A percentile compares a stretch with the other conserved stretches of the same genome.
These are phyloP conservation scores for Micromussa lordhowensis DNA, from an alignment of 92 coral and sea anemone species.

Conservation along the genomic window DNA sequence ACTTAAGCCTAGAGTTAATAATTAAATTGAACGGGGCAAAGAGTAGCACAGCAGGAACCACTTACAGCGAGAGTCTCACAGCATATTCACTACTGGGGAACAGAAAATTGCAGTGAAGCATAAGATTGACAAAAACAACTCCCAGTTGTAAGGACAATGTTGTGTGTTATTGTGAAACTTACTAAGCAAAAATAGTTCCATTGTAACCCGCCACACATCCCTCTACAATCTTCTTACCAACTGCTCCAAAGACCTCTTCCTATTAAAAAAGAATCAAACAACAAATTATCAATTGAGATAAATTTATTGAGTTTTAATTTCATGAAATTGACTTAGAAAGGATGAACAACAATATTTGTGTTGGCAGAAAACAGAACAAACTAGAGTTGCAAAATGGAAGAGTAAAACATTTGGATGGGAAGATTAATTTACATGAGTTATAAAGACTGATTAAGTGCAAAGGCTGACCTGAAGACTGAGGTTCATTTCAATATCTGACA, in stretches of 20 bases:
- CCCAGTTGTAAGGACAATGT: neutral
- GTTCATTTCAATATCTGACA: no score
- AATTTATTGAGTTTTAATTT: neutral
- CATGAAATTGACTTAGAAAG: no score
- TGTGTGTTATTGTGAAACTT: conserved; percentile 36
- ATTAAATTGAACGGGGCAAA: neutral
- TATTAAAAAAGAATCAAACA: conserved; percentile 1
- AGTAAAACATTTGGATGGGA: no score
- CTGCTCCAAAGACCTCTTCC: conserved; percentile 99
- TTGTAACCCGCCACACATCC: conserved; percentile 97
- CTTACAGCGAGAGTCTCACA: neutral
- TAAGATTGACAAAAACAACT: neutral
- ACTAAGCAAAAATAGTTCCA: conserved; percentile 99
- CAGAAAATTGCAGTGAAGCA: neutral
- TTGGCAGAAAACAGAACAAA: no score
- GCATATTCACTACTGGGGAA: neutral
- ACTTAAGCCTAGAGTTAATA: neutral
- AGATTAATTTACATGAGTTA: no score
- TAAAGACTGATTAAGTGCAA: no score
- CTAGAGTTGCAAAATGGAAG: no score
- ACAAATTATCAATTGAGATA: neutral
- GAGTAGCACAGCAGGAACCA: neutral
- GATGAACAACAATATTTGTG: no score
- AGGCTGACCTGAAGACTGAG: no score
- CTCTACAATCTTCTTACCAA: conserved; percentile 96